Evolutionary conservation across 92 coral and sea anemone species (phyloP).

Genomic region (Micromussa lordhowensis): DNA sequence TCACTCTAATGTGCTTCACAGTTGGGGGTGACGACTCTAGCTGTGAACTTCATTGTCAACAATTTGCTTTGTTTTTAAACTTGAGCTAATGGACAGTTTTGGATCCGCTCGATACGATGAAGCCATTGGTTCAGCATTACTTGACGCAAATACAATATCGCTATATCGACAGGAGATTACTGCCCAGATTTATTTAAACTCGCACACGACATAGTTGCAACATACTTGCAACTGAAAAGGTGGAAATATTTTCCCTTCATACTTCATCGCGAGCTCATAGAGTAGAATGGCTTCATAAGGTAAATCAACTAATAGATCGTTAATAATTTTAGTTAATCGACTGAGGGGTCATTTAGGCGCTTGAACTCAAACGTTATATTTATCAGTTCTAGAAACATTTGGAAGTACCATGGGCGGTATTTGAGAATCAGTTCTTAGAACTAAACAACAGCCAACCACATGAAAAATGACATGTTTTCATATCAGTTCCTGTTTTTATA

Average conservation of each 20-base stretch:
- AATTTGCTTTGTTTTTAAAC: neutral
- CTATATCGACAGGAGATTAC: neutral
- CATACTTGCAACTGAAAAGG: neutral
- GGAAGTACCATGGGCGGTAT: neutral
- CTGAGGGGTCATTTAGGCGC: neutral
- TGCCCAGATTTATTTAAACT: neutral
- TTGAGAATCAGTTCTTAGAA: neutral
- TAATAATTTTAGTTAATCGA: neutral
- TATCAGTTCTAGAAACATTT: neutral
- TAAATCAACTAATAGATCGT: neutral
- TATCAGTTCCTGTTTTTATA: neutral
- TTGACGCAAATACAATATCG: neutral
- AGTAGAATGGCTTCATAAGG: neutral
- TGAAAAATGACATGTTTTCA: neutral
- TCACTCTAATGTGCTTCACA: neutral
- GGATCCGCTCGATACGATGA: slow-evolving; percentile 1
- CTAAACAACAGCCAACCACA: neutral
- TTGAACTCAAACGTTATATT: neutral
- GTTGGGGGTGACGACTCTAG: neutral
- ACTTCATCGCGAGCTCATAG: neutral
- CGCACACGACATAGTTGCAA: neutral
- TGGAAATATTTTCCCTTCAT: neutral
- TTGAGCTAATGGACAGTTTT: neutral
- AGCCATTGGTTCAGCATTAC: neutral
- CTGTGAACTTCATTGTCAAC: slow-evolving; percentile 6